Evolutionary conservation across 2,797 vertebrate genomes (phyloP), one percentile per base, ranked within the genome.

Genomic region (Micromesistius poutassou): DNA sequence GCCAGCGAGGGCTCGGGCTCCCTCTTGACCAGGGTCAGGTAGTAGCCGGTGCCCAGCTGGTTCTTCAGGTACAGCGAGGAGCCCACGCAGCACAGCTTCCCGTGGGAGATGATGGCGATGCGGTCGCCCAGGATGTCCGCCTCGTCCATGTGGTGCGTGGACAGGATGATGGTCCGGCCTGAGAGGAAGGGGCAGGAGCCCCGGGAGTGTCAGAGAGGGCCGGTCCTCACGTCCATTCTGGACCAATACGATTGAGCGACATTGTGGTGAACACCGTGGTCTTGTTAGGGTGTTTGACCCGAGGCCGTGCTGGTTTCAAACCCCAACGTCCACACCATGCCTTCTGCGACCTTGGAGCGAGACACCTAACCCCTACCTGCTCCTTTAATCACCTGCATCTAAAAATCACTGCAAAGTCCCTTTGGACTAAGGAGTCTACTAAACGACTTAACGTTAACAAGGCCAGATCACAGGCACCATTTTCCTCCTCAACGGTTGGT

Each of bases 141-240:
- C 81, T 99, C 98, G 10, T 99, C 97, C 98, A 99, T 99, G 91
- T 99, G 98, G 84, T 99, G 98, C 0, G 98, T 99, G 81, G 97
- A 99, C 16, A 99, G 94, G 87, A 99, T 97, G 84, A 99, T 99
- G 77, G 98, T 99, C 46, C 97, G 96, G 6, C 95, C 98, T 99
- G 87, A 73, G 55, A 22, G 71, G 35, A 40, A 25, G 30, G 68
- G 25, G 68, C 28, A 16, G 70, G 70, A 33, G 70, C 6, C 70
- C 70, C 5, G 33, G 70, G 25, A 28, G 25, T 25, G 62, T 28
- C n/a, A 28, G 25, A 66, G 62, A 30, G 25, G 25, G 62, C 62
- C 62, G 12, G 12, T 13, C 62, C 25, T 30, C 2, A 10, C 1
- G n/a, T 0, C 62, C 28, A 8, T 68, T 28, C 19, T 22, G 19